These are phyloP conservation scores for Argynnis bischoffii DNA, from an alignment of 2,888 invertebrate genomes.

Conservation along the genomic window DNA sequence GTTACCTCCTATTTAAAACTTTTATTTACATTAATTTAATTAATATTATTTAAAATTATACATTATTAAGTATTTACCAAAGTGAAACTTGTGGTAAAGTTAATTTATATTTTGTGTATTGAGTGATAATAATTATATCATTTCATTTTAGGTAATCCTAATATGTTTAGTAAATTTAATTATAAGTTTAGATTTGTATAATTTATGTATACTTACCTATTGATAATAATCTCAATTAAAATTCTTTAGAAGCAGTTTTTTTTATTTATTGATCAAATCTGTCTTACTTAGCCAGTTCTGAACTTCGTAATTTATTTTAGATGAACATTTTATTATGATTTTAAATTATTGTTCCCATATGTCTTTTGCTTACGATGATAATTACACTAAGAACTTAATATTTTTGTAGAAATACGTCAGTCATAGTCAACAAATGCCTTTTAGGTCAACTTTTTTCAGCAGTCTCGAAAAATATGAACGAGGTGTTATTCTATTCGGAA, in stretches of 20 bases:
- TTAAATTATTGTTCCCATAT: no score
- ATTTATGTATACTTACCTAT: conserved; percentile 13
- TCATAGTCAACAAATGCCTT: no score
- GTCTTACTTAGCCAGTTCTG: no score
- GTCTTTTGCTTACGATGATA: no score
- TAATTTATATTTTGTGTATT: not conserved
- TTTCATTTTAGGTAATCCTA: conserved; percentile 4
- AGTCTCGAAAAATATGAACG: no score
- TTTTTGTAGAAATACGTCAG: no score
- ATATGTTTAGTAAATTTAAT: conserved; percentile 15
- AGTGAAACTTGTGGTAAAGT: conserved; percentile 13
- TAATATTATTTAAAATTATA: conserved; percentile 7
- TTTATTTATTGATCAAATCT: not conserved
- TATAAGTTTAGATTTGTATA: conserved; percentile 11
- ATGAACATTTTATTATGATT: no score
- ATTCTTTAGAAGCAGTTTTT: not conserved
- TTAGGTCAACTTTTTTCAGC: no score
- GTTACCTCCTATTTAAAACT: not conserved
- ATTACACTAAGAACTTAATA: no score
- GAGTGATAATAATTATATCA: not conserved
- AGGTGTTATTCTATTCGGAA: no score
- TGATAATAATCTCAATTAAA: conserved; percentile 11
- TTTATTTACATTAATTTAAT: no score
- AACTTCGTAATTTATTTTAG: no score
- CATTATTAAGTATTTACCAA: conserved; percentile 7